Evolutionary conservation across 2,888 invertebrate species (phyloP).

Genomic region (Elysia crispata): DNA sequence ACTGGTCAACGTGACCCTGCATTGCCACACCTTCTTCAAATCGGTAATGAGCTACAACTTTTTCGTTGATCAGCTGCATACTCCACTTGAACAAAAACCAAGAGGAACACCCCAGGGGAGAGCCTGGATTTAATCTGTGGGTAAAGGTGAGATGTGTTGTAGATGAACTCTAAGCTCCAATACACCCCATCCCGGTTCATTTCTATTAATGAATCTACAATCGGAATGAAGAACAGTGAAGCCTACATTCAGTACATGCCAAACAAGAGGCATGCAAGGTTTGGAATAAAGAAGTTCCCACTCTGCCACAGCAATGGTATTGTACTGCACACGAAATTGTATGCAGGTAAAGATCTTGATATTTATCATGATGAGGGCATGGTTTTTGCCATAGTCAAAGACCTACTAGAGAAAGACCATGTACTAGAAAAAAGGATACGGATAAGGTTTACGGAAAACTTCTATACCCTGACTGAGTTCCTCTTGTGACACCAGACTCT

Average conservation of each 20-base stretch:
- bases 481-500: no score
- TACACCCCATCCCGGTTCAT: constrained; percentile 29
- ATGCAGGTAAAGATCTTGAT: constrained; percentile 37
- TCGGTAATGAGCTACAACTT: no score
- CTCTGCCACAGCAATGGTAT: constrained; percentile 18
- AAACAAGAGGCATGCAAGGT: constrained; percentile 39
- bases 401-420: background rate
- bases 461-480: no score
- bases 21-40: no score
- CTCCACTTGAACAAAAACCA: no score
- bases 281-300: constrained; percentile 28
- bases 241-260: constrained; percentile 42
- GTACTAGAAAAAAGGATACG: constrained; percentile 35
- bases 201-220: constrained; percentile 36
- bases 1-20: no score
- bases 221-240: constrained; percentile 46
- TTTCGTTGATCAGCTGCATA: no score
- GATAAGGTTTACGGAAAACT: no score
- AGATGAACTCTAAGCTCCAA: constrained; percentile 25
- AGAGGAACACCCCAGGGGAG: background rate
- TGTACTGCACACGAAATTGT: constrained; percentile 28
- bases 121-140: constrained; percentile 44
- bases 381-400: background rate
- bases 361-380: background rate
- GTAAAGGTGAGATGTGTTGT: constrained; percentile 33